Percentiles rank a stretch among this genome's conserved stretches.
These are phyloP conservation scores for Oryzias javanicus DNA, from an alignment of 2,113 vertebrate species.

Conservation along the genomic window DNA sequence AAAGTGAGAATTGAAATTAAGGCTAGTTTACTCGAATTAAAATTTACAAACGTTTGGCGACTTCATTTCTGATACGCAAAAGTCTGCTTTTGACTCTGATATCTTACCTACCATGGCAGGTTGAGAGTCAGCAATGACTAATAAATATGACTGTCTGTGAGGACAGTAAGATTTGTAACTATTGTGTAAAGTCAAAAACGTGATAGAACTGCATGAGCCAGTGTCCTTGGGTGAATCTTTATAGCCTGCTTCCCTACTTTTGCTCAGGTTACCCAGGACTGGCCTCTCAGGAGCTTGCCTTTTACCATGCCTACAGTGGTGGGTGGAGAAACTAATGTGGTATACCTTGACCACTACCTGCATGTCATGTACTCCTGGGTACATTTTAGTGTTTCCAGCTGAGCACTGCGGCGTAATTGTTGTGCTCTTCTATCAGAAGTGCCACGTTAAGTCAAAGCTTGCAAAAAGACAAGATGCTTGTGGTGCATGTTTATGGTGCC, in stretches of 20 bases:
- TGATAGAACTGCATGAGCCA: conserved; percentile 41
- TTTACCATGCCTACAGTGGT: conserved; percentile 78
- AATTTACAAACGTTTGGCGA: no score
- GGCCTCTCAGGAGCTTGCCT: conserved; percentile 75
- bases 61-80: no score
- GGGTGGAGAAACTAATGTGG: conserved; percentile 77
- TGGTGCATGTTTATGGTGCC: conserved; percentile 50
- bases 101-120: conserved; percentile 55
- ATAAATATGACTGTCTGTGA: conserved; percentile 53
- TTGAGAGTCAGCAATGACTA: conserved; percentile 53
- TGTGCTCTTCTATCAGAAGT: conserved; percentile 19
- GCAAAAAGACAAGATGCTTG: conserved; percentile 32
- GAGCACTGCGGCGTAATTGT: conserved; percentile 5
- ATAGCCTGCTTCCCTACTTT: conserved; percentile 74
- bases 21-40: no score
- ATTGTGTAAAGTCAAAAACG: conserved; percentile 44
- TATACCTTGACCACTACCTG: conserved; percentile 70
- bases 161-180: conserved; percentile 67
- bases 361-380: conserved; percentile 60
- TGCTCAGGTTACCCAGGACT: conserved; percentile 81
- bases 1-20: no score
- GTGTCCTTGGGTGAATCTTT: conserved; percentile 43
- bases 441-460: conserved; percentile 29
- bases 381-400: conserved; percentile 19
- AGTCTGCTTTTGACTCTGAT: no score